A percentile compares a stretch with the other conserved stretches of the same genome.
phyloP scores from a whole-genome alignment of 2,888 invertebrate species.

The Nebria salina region DNA sequence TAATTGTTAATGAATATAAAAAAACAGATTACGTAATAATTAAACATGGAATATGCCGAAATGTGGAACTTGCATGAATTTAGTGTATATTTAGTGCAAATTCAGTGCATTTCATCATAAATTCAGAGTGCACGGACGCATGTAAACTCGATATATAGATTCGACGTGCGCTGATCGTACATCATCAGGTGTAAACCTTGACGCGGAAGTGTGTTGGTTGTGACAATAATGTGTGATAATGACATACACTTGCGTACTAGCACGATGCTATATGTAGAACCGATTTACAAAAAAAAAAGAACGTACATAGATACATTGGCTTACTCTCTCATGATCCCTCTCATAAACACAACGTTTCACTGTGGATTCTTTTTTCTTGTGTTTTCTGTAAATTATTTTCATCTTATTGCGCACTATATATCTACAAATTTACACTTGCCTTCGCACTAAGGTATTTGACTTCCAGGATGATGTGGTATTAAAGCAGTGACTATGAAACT shows the following conservation, averaged over 20 bases:
- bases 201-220: conserved; percentile 18
- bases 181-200: conserved; percentile 7
- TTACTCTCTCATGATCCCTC: not conserved
- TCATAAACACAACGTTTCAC: not conserved
- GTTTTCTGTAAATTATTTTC: not conserved
- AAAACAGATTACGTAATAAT: no score
- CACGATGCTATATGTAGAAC: not conserved
- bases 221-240: conserved; percentile 39
- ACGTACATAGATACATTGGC: not conserved
- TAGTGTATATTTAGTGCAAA: not conserved
- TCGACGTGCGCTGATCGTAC: conserved; percentile 9
- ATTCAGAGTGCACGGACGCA: not conserved
- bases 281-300: not conserved
- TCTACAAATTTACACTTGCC: not conserved
- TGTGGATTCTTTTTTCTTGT: not conserved
- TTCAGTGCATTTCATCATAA: not conserved
- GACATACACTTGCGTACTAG: conserved; percentile 21
- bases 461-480: not conserved
- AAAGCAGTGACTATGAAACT: not conserved
- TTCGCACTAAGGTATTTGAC: not conserved
- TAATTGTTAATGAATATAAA: no score
- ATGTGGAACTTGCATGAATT: not conserved
- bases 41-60: no score
- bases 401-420: not conserved
- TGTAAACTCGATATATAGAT: not conserved